phyloP scores from a whole-genome alignment of 2,888 invertebrate species.

The Rhamphomyia laevipes region DNA sequence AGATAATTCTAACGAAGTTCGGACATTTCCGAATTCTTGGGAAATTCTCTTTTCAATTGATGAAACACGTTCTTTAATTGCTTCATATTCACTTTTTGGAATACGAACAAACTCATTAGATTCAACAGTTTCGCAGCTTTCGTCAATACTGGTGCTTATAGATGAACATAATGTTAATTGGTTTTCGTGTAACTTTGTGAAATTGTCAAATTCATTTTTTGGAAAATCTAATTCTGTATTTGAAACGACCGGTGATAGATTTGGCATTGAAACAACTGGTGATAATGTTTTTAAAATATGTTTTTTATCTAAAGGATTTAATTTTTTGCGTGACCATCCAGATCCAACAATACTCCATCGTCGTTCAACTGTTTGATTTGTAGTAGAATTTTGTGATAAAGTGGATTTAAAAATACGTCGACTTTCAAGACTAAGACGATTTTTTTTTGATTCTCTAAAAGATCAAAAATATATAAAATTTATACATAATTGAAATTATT shows the following conservation, averaged over 20 bases:
- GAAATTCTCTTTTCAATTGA: conserved; percentile 60
- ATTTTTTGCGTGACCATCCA: conserved; percentile 18
- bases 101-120: conserved; percentile 53
- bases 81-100: conserved; percentile 64
- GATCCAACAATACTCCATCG: conserved; percentile 44
- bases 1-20: neutral
- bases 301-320: conserved; percentile 1
- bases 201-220: conserved; percentile 3
- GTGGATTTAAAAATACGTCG: conserved; percentile 13
- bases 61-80: conserved; percentile 61
- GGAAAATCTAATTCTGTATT: conserved; percentile 15
- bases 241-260: conserved; percentile 36
- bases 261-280: conserved; percentile 39
- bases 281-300: conserved; percentile 35
- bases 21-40: conserved; percentile 46
- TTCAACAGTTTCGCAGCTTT: neutral
- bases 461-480: conserved; percentile 6
- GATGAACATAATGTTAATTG: neutral
- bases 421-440: conserved; percentile 20
- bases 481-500: neutral
- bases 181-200: neutral
- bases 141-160: neutral
- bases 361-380: conserved; percentile 34
- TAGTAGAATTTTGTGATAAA: conserved; percentile 14
- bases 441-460: conserved; percentile 23